Conservation (phyloP, 1,140 invertebrate genomes). For the Trialeurodes vaporariorum region DNA sequence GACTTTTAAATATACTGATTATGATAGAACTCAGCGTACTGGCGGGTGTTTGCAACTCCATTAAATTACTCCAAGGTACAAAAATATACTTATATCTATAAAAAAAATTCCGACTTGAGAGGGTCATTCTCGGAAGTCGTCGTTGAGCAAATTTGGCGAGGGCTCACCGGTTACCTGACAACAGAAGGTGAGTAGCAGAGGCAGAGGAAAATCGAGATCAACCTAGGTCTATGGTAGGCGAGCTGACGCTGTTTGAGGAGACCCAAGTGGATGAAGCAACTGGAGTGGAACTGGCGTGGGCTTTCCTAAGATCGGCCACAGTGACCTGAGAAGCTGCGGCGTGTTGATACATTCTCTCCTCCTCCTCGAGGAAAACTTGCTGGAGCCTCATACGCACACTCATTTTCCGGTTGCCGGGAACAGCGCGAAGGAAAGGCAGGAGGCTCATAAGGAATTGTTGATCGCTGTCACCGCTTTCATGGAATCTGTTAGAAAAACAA, state of each 20-base stretch:
- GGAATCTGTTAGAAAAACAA: background rate
- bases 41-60: too few relatives aligned
- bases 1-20: too few relatives aligned
- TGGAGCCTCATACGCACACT: background rate
- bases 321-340: background rate
- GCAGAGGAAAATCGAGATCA: background rate
- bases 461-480: background rate
- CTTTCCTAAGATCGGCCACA: background rate
- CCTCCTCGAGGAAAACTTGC: background rate
- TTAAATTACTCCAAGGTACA: too few relatives aligned
- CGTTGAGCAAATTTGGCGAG: too few relatives aligned
- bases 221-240: background rate
- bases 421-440: background rate
- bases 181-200: background rate
- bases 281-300: background rate
- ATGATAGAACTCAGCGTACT: too few relatives aligned
- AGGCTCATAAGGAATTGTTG: background rate
- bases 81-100: too few relatives aligned
- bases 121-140: too few relatives aligned
- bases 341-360: background rate
- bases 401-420: background rate
- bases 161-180: too few relatives aligned
- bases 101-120: too few relatives aligned
- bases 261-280: background rate
- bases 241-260: background rate